Percentiles rank a stretch among this genome's conserved stretches.
These are phyloP conservation scores for Sebastes matsubarae DNA, from an alignment of 2,797 vertebrate species.

Conservation along the genomic window DNA sequence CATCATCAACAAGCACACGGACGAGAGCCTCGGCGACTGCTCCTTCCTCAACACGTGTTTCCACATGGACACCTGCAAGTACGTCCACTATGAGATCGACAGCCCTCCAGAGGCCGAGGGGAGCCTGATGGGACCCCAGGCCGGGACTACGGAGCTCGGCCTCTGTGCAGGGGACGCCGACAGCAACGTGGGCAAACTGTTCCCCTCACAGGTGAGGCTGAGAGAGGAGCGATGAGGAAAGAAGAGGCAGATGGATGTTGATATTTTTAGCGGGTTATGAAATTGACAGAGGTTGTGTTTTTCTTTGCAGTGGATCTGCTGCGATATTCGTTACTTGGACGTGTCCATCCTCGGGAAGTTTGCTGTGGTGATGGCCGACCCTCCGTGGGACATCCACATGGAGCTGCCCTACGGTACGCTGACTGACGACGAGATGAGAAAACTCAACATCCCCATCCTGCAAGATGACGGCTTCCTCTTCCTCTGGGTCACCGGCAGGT, in stretches of 20 bases:
- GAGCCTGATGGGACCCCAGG: conserved; percentile 76
- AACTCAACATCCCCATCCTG: conserved; percentile 92
- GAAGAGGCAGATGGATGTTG: neutral
- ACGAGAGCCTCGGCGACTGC: conserved; percentile 94
- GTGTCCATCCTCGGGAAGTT: conserved; percentile 96
- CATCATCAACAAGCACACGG: conserved; percentile 96
- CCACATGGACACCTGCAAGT: conserved; percentile 98
- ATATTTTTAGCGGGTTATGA: neutral
- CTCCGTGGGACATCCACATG: conserved; percentile 98
- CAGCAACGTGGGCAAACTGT: conserved; percentile 89
- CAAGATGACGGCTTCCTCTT: conserved; percentile 97
- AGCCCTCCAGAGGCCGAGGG: conserved; percentile 84
- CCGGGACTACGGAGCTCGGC: conserved; percentile 82
- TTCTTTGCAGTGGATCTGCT: conserved; percentile 86
- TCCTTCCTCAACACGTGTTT: conserved; percentile 97
- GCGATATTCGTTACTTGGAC: conserved; percentile 94
- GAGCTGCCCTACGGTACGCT: conserved; percentile 95
- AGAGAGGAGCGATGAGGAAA: neutral
- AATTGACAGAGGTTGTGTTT: neutral
- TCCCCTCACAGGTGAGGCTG: conserved; percentile 89
- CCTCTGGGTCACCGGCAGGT: conserved; percentile 97
- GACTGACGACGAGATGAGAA: conserved; percentile 96
- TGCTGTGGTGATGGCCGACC: conserved; percentile 96
- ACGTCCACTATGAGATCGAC: conserved; percentile 96
- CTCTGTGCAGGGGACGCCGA: conserved; percentile 84